Evolutionary conservation across 2,888 invertebrate genomes (phyloP).

Genomic region (Torymus tubicola): DNA sequence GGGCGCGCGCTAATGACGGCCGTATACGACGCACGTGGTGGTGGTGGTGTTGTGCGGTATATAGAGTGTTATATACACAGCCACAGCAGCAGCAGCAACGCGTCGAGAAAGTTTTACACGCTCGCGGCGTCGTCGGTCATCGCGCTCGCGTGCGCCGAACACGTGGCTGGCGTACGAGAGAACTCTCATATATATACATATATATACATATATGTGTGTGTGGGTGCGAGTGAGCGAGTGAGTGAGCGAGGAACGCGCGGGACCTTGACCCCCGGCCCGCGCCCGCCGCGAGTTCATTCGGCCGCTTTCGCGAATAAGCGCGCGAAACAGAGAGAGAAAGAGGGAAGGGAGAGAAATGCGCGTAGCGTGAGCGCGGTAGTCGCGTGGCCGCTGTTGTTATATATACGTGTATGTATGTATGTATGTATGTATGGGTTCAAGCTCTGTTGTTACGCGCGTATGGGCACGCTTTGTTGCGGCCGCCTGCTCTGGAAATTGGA

Average conservation of each 20-base stretch:
- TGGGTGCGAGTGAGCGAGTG: constrained; percentile 63
- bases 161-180: constrained; percentile 61
- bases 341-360: not conserved
- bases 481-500: too few species aligned
- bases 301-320: constrained; percentile 59
- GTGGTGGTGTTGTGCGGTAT: too few species aligned
- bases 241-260: constrained; percentile 29
- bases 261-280: constrained; percentile 69
- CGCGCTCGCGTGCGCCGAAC: constrained; percentile 57
- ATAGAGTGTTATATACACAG: too few species aligned
- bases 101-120: constrained; percentile 35
- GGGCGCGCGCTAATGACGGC: too few species aligned
- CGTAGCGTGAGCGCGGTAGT: not conserved
- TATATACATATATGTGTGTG: constrained; percentile 36
- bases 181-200: constrained; percentile 26
- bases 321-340: constrained; percentile 57
- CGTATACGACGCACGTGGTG: too few species aligned
- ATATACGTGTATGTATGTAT: too few species aligned
- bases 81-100: too few species aligned
- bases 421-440: too few species aligned
- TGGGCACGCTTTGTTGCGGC: too few species aligned
- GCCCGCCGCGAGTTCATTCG: constrained; percentile 66
- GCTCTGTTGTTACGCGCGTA: too few species aligned
- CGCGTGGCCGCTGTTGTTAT: not conserved
- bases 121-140: constrained; percentile 60